Percentiles rank a stretch among this genome's conserved stretches.
Evolutionary conservation across 2,113 vertebrate species (phyloP).

Genomic region (Zosterops japonicus): DNA sequence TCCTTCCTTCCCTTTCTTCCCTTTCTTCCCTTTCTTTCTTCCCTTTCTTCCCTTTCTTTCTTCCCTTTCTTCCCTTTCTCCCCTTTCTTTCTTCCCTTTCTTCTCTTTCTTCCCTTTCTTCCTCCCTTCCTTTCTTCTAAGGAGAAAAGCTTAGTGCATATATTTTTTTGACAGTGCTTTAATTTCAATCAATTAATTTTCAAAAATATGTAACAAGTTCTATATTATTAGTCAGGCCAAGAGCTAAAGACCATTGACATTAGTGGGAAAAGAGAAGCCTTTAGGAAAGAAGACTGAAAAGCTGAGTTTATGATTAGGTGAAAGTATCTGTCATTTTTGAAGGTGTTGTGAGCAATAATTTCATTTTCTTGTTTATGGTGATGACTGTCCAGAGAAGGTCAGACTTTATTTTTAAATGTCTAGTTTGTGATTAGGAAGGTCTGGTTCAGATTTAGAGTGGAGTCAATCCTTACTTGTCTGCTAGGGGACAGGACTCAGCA

Average conservation of each 20-base stretch:
- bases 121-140: neutral
- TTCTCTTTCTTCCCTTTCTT: too few species aligned
- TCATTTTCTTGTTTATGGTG: neutral
- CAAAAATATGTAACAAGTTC: neutral
- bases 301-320: neutral
- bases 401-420: neutral
- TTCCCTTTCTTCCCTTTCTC: too few species aligned
- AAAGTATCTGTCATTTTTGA: neutral
- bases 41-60: too few species aligned
- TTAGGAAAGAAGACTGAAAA: neutral
- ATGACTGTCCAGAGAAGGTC: neutral
- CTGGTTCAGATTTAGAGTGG: neutral
- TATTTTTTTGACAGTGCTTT: neutral
- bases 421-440: neutral
- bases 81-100: too few species aligned
- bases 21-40: too few species aligned
- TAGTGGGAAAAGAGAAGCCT: neutral
- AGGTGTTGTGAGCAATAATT: neutral
- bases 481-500: too few species aligned
- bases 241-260: neutral
- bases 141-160: fast-evolving
- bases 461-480: neutral
- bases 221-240: neutral
- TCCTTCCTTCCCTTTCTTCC: fast-evolving
- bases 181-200: neutral